A percentile compares a stretch with the other conserved stretches of the same genome.
phyloP scores from a whole-genome alignment of 1,140 invertebrate species.

The Drosophila mauritiana region DNA sequence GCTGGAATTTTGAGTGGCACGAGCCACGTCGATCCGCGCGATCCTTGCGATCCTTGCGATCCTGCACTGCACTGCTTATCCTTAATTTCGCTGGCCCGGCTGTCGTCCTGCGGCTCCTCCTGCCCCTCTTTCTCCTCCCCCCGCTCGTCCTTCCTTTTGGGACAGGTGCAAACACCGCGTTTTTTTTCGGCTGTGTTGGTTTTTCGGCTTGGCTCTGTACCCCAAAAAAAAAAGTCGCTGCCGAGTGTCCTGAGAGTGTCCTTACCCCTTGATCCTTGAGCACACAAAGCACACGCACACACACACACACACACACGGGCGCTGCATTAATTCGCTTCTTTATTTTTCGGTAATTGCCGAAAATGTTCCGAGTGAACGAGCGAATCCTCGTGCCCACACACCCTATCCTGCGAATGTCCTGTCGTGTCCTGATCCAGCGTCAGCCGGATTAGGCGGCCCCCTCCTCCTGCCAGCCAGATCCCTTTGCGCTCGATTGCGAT shows the following conservation, averaged over 20 bases:
- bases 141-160: constrained; percentile 4
- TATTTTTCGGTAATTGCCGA: constrained; percentile 81
- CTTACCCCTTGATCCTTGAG: constrained; percentile 27
- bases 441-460: constrained; percentile 62
- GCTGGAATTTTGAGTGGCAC: constrained; percentile 69
- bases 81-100: constrained; percentile 46
- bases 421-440: constrained; percentile 67
- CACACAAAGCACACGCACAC: constrained; percentile 16
- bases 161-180: constrained; percentile 66
- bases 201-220: constrained; percentile 13
- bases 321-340: constrained; percentile 77
- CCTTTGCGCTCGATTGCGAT: constrained; percentile 66
- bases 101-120: constrained; percentile 36
- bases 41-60: constrained; percentile 12
- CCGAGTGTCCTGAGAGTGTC: constrained; percentile 29
- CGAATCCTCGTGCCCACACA: constrained; percentile 62
- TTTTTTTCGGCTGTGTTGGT: constrained; percentile 6
- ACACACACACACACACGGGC: constrained; percentile 14
- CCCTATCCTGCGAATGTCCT: constrained; percentile 28
- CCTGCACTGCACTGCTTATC: constrained; percentile 62
- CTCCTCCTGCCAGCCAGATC: constrained; percentile 22
- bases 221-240: constrained; percentile 40
- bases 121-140: background rate
- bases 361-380: constrained; percentile 74
- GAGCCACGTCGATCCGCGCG: constrained; percentile 30